Percentiles rank a stretch among this genome's conserved stretches.
Conservation (phyloP, 2,113 vertebrate genomes). For the Saccopteryx bilineata region DNA sequence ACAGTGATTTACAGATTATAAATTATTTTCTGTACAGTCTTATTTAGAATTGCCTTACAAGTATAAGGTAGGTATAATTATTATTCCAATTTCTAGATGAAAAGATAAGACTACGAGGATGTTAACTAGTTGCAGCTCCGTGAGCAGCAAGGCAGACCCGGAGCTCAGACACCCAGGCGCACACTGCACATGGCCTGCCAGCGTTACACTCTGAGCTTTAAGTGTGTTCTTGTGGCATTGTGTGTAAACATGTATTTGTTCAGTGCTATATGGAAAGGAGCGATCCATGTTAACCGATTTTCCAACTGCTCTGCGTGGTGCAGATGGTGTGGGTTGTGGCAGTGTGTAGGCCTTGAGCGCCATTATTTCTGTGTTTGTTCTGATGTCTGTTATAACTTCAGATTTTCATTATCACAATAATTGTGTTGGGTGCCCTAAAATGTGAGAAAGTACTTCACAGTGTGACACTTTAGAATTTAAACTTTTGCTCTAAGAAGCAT, state of each 20-base stretch:
- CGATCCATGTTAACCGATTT: fast-evolving
- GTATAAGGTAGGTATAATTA: not conserved
- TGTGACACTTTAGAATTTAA: not conserved
- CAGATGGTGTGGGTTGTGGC: fast-evolving
- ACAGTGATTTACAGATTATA: not conserved
- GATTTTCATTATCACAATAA: not conserved
- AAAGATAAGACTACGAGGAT: not conserved
- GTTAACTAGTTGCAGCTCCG: not conserved
- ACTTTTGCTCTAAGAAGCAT: not conserved
- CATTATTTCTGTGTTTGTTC: not conserved
- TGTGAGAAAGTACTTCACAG: not conserved
- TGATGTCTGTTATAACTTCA: not conserved
- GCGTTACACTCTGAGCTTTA: fast-evolving
- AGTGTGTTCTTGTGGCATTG: fast-evolving
- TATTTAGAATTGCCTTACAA: not conserved
- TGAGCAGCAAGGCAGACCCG: fast-evolving
- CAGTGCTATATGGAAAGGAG: fast-evolving
- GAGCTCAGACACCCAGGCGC: fast-evolving
- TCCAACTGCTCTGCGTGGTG: fast-evolving
- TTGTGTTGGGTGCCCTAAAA: not conserved
- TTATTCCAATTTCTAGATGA: not conserved
- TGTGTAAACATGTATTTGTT: fast-evolving
- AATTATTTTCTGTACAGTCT: not conserved
- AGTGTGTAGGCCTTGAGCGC: not conserved
- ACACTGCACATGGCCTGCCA: fast-evolving